A percentile compares a stretch with the other conserved stretches of the same genome.
phyloP scores from a whole-genome alignment of 2,113 vertebrate species.

The Axis porcinus region DNA sequence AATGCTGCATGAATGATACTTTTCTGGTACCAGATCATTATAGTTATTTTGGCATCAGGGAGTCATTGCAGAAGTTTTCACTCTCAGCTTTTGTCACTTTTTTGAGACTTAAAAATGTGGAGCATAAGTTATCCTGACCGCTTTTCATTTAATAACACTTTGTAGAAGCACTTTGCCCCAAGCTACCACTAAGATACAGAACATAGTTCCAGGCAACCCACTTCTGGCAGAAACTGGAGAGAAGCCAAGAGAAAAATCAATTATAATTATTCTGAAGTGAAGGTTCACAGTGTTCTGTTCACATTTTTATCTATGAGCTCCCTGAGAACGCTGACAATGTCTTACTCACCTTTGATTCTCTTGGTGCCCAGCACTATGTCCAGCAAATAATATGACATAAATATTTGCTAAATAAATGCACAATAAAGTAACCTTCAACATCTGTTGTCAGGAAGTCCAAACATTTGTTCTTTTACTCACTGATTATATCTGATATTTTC shows the following conservation, averaged over 20 bases:
- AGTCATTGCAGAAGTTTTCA: background rate
- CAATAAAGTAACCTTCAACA: background rate
- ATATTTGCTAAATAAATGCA: background rate
- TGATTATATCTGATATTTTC: background rate
- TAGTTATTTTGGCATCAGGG: background rate
- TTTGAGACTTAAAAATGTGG: background rate
- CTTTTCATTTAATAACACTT: background rate
- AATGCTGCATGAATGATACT: no score
- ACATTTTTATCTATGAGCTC: background rate
- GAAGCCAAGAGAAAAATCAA: constrained; percentile 40
- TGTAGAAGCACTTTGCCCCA: background rate
- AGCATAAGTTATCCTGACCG: background rate
- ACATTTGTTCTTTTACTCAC: background rate
- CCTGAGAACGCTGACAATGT: background rate
- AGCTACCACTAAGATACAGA: background rate
- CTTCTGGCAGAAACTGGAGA: constrained; percentile 6
- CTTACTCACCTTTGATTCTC: background rate
- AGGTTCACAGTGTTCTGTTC: background rate
- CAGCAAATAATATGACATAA: background rate
- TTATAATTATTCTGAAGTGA: constrained; percentile 26
- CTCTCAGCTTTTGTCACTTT: background rate
- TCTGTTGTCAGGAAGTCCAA: background rate
- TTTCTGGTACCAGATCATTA: background rate
- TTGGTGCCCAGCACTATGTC: background rate
- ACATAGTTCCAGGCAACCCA: background rate